Base-by-base conservation (phyloP, 2,888 invertebrate genomes). In the Euplexia lucipara region DNA sequence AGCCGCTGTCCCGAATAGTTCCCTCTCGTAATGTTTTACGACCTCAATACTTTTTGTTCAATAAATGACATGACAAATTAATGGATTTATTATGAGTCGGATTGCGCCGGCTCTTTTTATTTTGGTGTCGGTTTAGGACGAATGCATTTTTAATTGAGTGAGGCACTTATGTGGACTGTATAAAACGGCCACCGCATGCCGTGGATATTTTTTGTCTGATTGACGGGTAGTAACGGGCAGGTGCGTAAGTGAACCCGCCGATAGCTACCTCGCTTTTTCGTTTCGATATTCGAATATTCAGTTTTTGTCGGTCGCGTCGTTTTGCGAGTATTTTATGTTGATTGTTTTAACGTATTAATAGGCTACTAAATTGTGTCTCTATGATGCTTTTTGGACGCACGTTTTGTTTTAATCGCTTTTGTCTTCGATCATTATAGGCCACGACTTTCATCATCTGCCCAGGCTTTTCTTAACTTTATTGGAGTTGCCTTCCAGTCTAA, bases 81-180 rank as follows among this genome's bases (percentile, higher is more conserved):
- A 95, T 95, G 94, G 94, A 94, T 94, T 93, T 94, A 94, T 94
- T 94, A 94, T 94, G 92, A 95, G 92, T 90, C 82, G 88, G 92
- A 92, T 91, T 91, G 91, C 88, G 87, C 86, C 80, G 81, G 73
- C 79, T 90, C 89, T 87, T 92, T 93, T 94, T 92, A 91, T 91
- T 92, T 89, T 90, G 83, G 84, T 89, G 90, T 90, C 91, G 89
- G 91, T 89, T 92, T 91, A 91, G 94, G 94, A 93, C 93, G 95
- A 95, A 95, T 95, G 95, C 93, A 94, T 95, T 95, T 95, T 95
- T 95, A 95, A 95, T 95, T 95, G 94, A 95, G 93, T 92, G 93
- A 92, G 92, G 91, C 94, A 94, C 93, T 94, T 93, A 94, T 92
- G 93, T 94, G 90, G 93, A 94, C 93, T 94, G 91, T 92, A 93